Conservation (phyloP, 2,113 vertebrate species). For the Castor canadensis region DNA sequence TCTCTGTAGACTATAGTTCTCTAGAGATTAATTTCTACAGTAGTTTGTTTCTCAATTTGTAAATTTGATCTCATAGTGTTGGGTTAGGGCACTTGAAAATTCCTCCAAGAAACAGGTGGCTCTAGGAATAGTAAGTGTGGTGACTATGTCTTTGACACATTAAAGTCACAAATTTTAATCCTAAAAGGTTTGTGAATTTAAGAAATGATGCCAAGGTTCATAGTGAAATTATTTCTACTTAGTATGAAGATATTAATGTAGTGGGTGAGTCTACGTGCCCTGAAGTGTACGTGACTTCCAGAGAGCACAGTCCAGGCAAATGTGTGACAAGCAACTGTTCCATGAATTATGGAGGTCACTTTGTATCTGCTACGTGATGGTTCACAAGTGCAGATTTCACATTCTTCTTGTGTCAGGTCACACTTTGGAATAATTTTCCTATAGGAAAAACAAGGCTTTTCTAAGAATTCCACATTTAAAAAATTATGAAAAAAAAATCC, state of each 20-base stretch:
- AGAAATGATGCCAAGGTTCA: neutral
- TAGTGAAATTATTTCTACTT: neutral
- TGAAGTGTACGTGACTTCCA: neutral
- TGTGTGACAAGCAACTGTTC: constrained; percentile 10
- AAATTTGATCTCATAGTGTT: neutral
- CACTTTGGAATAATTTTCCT: constrained; percentile 45
- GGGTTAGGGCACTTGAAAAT: neutral
- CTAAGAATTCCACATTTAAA: neutral
- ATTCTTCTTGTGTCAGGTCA: neutral
- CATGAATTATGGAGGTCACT: neutral
- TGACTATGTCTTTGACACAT: neutral
- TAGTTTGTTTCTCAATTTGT: neutral
- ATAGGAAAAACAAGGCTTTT: neutral
- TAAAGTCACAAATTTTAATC: constrained; percentile 21
- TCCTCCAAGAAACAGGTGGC: neutral
- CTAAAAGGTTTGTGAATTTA: neutral
- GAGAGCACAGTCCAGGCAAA: neutral
- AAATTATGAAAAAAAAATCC: neutral
- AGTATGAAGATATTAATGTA: neutral
- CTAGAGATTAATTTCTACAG: neutral
- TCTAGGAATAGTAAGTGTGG: neutral
- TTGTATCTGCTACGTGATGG: neutral
- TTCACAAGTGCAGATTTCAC: neutral
- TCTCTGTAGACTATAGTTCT: neutral
- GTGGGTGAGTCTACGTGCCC: neutral